Conservation (phyloP, 1,140 invertebrate species). For the Drusus annulatus region DNA sequence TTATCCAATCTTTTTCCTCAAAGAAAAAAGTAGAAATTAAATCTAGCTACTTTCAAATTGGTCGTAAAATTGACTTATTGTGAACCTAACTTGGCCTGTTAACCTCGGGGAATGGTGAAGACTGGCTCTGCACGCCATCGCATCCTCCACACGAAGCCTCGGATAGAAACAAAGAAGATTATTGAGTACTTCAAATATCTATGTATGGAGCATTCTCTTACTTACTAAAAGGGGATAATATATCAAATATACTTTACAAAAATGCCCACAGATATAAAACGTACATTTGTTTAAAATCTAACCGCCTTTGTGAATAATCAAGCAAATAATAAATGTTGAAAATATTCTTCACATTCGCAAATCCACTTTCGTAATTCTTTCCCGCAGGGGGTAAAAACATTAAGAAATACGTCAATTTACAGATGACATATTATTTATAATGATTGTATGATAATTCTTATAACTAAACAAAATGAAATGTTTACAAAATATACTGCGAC, state of each 20-base stretch:
- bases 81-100: no score
- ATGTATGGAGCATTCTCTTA: conserved; percentile 11
- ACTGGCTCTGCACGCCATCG: no score
- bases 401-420: conserved; percentile 11
- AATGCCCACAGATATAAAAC: conserved; percentile 30
- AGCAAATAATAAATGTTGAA: conserved; percentile 1
- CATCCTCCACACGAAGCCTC: no score
- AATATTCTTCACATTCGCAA: conserved; percentile 12
- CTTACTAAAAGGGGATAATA: conserved; percentile 15
- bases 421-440: conserved; percentile 23
- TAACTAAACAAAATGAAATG: conserved; percentile 21
- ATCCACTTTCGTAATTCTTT: neutral
- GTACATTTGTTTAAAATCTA: conserved; percentile 3
- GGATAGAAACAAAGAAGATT: neutral
- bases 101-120: no score
- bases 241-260: conserved; percentile 40
- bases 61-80: neutral
- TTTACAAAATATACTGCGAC: no score
- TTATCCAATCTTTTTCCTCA: no score
- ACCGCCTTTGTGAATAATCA: neutral
- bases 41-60: neutral
- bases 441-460: conserved; percentile 29
- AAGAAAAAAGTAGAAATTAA: no score
- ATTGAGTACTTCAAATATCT: neutral
- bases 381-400: neutral